Evolutionary conservation across 2,888 invertebrate genomes (phyloP), one percentile per base, ranked within the genome.

Genomic region (Hemaris fuciformis): DNA sequence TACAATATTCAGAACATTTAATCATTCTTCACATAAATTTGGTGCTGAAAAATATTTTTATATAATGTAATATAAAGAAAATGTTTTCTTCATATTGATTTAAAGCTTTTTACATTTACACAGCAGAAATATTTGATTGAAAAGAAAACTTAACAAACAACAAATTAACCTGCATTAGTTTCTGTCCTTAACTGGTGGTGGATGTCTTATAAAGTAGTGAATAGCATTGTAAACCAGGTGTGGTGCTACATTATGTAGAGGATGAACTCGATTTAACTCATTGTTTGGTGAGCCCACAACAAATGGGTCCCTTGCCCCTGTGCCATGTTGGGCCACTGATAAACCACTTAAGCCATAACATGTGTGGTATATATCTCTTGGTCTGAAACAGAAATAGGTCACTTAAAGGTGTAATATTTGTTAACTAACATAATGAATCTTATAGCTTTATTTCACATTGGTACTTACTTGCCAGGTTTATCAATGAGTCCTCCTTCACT

Each of bases 291-390:
- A 87, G 6, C 97, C 97, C 27, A 97, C 89, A 56, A 96, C 85
- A 64, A 91, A 87, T 1, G 94, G 91, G 62, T 93, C 88, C 15
- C 87, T 83, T 4, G 81, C 80, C 4, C 91, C 89, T 3, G 87
- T 87, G 46, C 92, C 91, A 84, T 97, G 96, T 83, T 99, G 99
- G 1, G 99, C 97, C 64, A 99, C 94, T 15, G 99, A 97, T 53
- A 99, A 93, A 3, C 99, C 99, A 88, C 98, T 98, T 56, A 99
- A 91, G 0, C 97, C 96, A 81, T 99, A 99, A 87, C 99, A 99
- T 0, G 99, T 99, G 87, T 99, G 99, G 86, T 99, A 99, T 69
- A 97, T 95, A 91, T 99, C 99, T 72, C 96, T 93, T 57, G 94
- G 94, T 81, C 97, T 97, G 89, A 65, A 92, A 91, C 68, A 87